These are phyloP conservation scores for Marronus borbonicus DNA, from an alignment of 2,888 invertebrate genomes.

Conservation along the genomic window DNA sequence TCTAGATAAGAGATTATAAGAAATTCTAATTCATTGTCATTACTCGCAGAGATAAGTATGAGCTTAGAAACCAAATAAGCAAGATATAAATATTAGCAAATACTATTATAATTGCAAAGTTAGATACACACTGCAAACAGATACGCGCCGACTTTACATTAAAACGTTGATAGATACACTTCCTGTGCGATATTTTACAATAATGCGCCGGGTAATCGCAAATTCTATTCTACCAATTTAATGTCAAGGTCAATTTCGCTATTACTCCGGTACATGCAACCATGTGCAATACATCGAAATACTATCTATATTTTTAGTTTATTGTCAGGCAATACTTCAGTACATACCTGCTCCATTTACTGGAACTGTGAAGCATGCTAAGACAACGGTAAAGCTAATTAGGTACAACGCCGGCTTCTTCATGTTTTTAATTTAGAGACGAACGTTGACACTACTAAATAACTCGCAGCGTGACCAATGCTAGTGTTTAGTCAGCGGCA, in stretches of 20 bases:
- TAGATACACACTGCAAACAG: not conserved
- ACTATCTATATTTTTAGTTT: too few relatives aligned
- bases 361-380: not conserved
- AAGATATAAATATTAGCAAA: too few relatives aligned
- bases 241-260: not conserved
- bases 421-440: not conserved
- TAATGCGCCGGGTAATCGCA: too few relatives aligned
- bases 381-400: not conserved
- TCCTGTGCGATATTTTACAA: too few relatives aligned
- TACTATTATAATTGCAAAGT: not conserved
- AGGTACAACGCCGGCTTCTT: not conserved
- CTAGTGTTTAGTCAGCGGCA: not conserved
- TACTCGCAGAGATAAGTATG: too few relatives aligned
- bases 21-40: too few relatives aligned
- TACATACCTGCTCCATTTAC: conserved; percentile 8
- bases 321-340: not conserved
- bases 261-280: not conserved
- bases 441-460: not conserved
- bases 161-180: too few relatives aligned
- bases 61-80: too few relatives aligned
- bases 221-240: not conserved
- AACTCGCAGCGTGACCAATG: not conserved
- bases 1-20: too few relatives aligned
- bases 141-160: too few relatives aligned
- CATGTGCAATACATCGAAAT: too few relatives aligned